Evolutionary conservation across 2,113 vertebrate species (phyloP), one percentile per base, ranked within the genome.

Genomic region (Zootoca vivipara): DNA sequence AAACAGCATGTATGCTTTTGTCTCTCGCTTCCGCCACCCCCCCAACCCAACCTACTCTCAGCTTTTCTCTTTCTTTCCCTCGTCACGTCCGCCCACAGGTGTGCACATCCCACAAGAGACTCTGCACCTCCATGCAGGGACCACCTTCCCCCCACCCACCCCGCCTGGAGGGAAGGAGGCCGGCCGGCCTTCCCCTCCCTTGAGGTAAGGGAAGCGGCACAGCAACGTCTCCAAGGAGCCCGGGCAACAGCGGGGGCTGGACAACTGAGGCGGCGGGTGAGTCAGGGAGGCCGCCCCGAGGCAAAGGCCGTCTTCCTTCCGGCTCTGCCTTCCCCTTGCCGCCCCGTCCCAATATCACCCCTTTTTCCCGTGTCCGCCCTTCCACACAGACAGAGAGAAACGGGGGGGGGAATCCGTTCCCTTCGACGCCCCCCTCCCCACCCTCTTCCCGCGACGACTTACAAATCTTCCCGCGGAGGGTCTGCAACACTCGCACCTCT

Each of bases 381-480:
- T 24, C 73, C 20, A 24, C 62, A 56, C 9, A 58, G 24, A 10
- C 38, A 65, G 8, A 26, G 26, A 46, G 3, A 33, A 8, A 28
- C 26, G 52, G 1, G 33, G 4, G 7, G 33, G 30, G 10, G 33
- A n/a, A n/a, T 18, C 56, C 4, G 3, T 7, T 52, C n/a, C 82
- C 35, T 38, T 4, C 86, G 28, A 72, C 72, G 30, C 72, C 28
- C 16, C 62, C 81, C n/a, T 18, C 15, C 30, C 69, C 67, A 33
- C 82, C 87, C 10, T 35, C 70, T 72, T 40, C 33, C 13, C 80
- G 56, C 7, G 3, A 20, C 8, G 81, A 98, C 98, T 98, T 96
- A 98, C 98, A 98, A 92, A 98, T 98, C 95, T 98, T 98, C 12
- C 97, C 97, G 91, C 98, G 95, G 89, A 98, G 96, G 85, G 97